phyloP scores from a whole-genome alignment of 2,888 invertebrate species.

The Drosophila greeni region DNA sequence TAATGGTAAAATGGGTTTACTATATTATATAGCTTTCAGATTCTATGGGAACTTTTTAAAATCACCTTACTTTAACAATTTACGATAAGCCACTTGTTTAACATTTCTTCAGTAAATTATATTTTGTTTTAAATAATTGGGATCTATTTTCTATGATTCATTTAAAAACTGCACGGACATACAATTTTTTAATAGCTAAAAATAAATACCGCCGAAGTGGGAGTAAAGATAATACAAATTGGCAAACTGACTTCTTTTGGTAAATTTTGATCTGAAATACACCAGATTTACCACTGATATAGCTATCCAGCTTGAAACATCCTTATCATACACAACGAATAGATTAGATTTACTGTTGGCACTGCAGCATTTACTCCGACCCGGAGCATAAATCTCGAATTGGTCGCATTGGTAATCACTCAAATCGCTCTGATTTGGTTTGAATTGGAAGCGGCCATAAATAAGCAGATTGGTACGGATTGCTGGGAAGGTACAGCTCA shows the following conservation, averaged over 20 bases:
- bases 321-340: constrained; percentile 5
- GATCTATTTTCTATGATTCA: too few relatives aligned
- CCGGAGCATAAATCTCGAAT: constrained; percentile 62
- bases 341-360: constrained; percentile 18
- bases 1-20: too few relatives aligned
- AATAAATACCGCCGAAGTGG: neutral
- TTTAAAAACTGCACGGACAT: too few relatives aligned
- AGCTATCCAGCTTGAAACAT: constrained; percentile 1
- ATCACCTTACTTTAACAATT: too few relatives aligned
- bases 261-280: too few relatives aligned
- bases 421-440: constrained; percentile 65
- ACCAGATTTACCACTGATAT: neutral
- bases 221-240: neutral
- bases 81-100: too few relatives aligned
- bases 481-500: constrained; percentile 35
- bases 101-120: too few relatives aligned
- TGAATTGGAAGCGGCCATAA: constrained; percentile 57
- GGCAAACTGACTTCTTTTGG: neutral
- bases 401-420: constrained; percentile 64
- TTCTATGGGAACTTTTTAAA: too few relatives aligned
- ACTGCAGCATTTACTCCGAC: constrained; percentile 4
- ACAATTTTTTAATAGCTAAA: too few relatives aligned
- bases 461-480: constrained; percentile 35
- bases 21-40: too few relatives aligned
- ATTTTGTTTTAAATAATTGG: too few relatives aligned